Evolutionary conservation across 64 coral and sea anemone species (phyloP).

Genomic region (Montipora foliosa): DNA sequence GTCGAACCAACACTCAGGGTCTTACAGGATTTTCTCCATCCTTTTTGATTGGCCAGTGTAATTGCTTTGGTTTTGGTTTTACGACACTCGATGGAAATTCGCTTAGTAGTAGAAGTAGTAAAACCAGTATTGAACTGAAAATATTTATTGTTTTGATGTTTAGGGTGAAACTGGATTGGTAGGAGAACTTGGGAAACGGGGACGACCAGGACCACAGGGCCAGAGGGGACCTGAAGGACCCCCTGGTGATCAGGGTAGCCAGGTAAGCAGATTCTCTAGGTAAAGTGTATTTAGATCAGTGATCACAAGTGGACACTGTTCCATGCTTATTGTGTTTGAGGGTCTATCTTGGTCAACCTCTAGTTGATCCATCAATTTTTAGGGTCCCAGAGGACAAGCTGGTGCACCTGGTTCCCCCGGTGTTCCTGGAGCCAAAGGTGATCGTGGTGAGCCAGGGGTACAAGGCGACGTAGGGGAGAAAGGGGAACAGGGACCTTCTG

Average conservation of each 20-base stretch:
- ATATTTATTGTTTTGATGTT: background rate
- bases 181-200: background rate
- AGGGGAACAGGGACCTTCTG: background rate
- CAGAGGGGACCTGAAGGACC: conserved; percentile 20
- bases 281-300: too few relatives aligned
- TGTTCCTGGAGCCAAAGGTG: conserved; percentile 7
- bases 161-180: conserved; percentile 14
- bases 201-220: background rate
- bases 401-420: background rate
- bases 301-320: too few relatives aligned
- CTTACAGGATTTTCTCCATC: too few relatives aligned
- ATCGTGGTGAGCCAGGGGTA: background rate
- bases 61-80: too few relatives aligned
- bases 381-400: conserved; percentile 11
- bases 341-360: too few relatives aligned
- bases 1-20: too few relatives aligned
- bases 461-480: background rate
- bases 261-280: background rate
- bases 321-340: too few relatives aligned
- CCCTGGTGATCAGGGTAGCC: background rate
- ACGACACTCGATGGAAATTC: too few relatives aligned
- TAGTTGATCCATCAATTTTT: background rate
- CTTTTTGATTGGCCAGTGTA: too few relatives aligned
- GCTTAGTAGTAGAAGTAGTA: too few relatives aligned
- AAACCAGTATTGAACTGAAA: too few relatives aligned